A percentile compares a stretch with the other conserved stretches of the same genome.
Conservation (phyloP, 2,113 vertebrate genomes). For the Pipa parva region DNA sequence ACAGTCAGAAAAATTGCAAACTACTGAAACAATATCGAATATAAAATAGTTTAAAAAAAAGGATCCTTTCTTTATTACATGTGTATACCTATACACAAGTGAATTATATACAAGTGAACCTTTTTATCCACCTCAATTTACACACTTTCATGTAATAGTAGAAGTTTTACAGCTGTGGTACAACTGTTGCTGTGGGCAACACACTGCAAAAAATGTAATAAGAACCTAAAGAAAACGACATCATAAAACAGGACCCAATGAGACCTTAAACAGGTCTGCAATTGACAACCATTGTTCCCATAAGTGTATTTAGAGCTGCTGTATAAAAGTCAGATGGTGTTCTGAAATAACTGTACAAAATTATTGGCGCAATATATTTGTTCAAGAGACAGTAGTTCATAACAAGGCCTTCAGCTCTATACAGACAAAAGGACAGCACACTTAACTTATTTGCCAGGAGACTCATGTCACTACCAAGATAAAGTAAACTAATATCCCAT, state of each 20-base stretch:
- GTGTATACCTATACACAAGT: too few relatives aligned
- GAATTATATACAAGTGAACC: too few relatives aligned
- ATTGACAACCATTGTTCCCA: slow-evolving; percentile 8
- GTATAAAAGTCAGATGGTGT: not conserved
- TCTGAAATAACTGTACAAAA: not conserved
- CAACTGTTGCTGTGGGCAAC: not conserved
- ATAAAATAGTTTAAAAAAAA: too few relatives aligned
- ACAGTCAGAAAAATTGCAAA: too few relatives aligned
- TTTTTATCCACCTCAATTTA: not conserved
- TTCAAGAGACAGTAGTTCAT: slow-evolving; percentile 15
- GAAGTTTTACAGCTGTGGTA: not conserved
- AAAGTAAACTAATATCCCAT: not conserved
- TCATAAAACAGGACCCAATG: not conserved
- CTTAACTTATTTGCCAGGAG: not conserved
- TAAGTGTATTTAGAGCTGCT: slow-evolving; percentile 10
- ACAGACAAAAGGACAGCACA: not conserved
- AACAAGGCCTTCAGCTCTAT: not conserved
- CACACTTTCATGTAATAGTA: slow-evolving; percentile 6
- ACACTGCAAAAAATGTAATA: slow-evolving; percentile 15
- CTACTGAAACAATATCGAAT: too few relatives aligned
- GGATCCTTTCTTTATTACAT: too few relatives aligned
- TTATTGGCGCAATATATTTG: slow-evolving; percentile 34
- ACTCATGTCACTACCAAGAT: not conserved
- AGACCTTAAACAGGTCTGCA: not conserved
- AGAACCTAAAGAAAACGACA: slow-evolving; percentile 1